Percentiles rank a stretch among this genome's conserved stretches.
Conservation (phyloP, 2,888 invertebrate genomes). For the Toxonevra muliebris region DNA sequence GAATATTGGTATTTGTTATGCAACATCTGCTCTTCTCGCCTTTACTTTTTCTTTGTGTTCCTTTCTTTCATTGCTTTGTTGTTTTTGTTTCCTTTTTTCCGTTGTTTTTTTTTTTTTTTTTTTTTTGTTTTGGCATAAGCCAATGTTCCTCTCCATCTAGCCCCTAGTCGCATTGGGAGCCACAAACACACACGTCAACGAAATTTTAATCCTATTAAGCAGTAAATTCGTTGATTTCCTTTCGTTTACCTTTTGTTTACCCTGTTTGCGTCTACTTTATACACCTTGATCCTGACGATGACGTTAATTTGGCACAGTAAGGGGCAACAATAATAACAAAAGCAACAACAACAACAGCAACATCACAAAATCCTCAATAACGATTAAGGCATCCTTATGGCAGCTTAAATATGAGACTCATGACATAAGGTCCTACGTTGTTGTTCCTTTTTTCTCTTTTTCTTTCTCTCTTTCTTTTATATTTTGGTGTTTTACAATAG, state of each 20-base stretch:
- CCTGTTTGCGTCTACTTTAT: slow-evolving; percentile 9
- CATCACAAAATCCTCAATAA: neutral
- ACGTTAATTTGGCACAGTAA: slow-evolving; percentile 17
- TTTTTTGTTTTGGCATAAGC: slow-evolving; percentile 3
- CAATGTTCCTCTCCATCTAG: slow-evolving; percentile 4
- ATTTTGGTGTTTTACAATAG: neutral
- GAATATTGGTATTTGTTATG: neutral
- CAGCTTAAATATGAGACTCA: slow-evolving; percentile 1
- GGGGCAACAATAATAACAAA: neutral
- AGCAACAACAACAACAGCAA: slow-evolving; percentile 11
- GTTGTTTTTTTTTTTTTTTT: neutral
- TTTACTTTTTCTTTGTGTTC: neutral
- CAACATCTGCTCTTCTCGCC: slow-evolving; percentile 1
- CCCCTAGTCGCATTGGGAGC: neutral
- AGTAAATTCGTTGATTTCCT: neutral
- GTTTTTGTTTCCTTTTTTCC: neutral
- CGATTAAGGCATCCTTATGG: slow-evolving; percentile 3
- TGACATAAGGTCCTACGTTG: slow-evolving; percentile 2
- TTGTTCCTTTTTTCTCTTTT: no score
- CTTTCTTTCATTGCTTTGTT: neutral
- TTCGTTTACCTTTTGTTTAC: neutral
- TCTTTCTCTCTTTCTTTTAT: neutral
- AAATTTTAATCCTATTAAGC: neutral
- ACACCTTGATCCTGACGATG: slow-evolving; percentile 18
- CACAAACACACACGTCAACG: neutral